These are phyloP conservation scores for Luehdorfia chinensis DNA, from an alignment of 1,140 invertebrate species.

Conservation along the genomic window DNA sequence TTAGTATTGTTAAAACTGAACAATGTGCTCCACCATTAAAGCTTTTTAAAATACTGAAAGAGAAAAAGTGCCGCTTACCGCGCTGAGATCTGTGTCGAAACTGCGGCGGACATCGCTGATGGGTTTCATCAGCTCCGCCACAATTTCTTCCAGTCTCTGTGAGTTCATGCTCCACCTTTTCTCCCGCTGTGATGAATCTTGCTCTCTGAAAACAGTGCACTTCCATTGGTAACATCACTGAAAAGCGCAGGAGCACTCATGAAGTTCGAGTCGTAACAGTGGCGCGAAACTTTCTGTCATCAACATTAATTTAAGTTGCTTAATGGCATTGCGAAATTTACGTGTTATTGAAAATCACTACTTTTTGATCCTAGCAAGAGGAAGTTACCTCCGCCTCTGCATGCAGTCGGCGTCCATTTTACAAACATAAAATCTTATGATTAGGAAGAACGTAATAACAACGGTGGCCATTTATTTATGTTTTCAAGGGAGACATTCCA, in stretches of 20 bases:
- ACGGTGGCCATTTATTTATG: conserved; percentile 75
- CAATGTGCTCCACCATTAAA: too few relatives aligned
- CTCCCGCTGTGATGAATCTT: conserved; percentile 43
- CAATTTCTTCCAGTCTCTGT: conserved; percentile 65
- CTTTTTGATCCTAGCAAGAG: neutral
- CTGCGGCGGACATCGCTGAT: conserved; percentile 63
- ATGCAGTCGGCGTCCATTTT: conserved; percentile 66
- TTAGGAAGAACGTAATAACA: conserved; percentile 67
- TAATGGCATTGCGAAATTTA: conserved; percentile 27
- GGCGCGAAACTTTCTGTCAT: conserved; percentile 70
- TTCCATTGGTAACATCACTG: conserved; percentile 63
- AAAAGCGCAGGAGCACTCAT: conserved; percentile 45
- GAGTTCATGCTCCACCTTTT: conserved; percentile 72
- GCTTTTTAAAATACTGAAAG: too few relatives aligned
- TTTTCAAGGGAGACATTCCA: conserved; percentile 62
- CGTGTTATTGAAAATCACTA: neutral
- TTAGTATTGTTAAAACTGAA: too few relatives aligned
- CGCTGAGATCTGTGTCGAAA: conserved; percentile 67
- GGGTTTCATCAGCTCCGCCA: conserved; percentile 71
- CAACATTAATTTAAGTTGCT: conserved; percentile 48
- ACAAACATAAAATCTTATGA: conserved; percentile 61
- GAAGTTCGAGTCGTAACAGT: conserved; percentile 42
- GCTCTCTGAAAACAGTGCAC: conserved; percentile 55
- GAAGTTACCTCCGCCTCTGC: conserved; percentile 46
- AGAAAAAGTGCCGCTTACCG: too few relatives aligned